Evolutionary conservation across 1,140 invertebrate species (phyloP), one percentile per base, ranked within the genome.

Genomic region (Proales similis): DNA sequence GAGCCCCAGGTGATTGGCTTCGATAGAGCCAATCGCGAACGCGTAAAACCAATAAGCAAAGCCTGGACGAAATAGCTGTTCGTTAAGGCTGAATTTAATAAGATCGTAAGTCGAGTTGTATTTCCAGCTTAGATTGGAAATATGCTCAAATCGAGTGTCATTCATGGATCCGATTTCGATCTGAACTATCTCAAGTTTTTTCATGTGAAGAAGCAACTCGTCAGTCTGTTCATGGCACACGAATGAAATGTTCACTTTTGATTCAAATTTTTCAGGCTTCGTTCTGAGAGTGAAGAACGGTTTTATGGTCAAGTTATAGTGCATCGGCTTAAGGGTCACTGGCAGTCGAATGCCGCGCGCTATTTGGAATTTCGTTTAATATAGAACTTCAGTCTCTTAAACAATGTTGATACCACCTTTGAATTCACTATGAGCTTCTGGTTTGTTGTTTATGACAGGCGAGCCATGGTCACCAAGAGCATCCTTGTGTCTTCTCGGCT

Each of bases 1-100:
- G 65, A 93, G 84, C 19, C 91, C 90, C 72, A 87, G 89, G 85
- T 94, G 88, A 74, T 89, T 90, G 71, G 93, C 87, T 74, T 90
- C 91, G 14, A 94, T 80, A 69, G 84, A 82, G 3, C 89, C 90
- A 1, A 79, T 82, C 72, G 90, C 94, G 43, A 81, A 17, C 17
- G 22, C 51, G 7, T 14, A 42, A 57, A 57, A 57, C 45, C 5
- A 42, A 39, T 57, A 57, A 4, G 9, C 14, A 39, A 27, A n/a
- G 20, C 45, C 45, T 0, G n/a, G 7, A 11, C 24, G 26, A 39
- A 57, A 57, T 22, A 27, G n/a, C 30, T 57, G 51, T 14, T 14
- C n/a, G n/a, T n/a, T n/a, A 39, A 57, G 29, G 20, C 45, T 27
- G 11, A 27, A 24, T 6, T 26, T 29, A 39, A 57, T 42, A 22